A percentile compares a stretch with the other conserved stretches of the same genome.
phyloP scores from a whole-genome alignment of 1,140 invertebrate species.

The Diploscapter pachys region DNA sequence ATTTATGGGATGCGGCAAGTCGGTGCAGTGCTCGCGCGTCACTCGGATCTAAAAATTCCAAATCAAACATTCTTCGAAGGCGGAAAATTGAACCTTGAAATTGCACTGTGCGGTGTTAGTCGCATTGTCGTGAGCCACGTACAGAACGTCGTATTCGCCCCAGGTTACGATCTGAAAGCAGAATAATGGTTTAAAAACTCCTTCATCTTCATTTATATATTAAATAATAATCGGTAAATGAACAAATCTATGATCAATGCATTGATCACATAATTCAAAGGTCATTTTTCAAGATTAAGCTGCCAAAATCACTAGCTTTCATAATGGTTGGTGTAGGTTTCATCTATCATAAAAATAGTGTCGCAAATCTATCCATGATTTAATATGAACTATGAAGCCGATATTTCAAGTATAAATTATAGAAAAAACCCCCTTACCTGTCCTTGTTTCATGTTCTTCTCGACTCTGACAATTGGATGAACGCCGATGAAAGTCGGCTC shows the following conservation, averaged over 20 bases:
- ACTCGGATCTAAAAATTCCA: conserved; percentile 16
- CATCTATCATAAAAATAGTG: neutral
- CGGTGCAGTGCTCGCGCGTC: conserved; percentile 68
- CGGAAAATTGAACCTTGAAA: conserved; percentile 86
- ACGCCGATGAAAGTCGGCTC: conserved; percentile 82
- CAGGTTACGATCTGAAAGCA: conserved; percentile 64
- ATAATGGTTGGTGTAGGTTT: neutral
- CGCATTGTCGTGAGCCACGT: conserved; percentile 83
- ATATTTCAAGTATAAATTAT: too few species aligned
- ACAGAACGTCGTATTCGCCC: conserved; percentile 88
- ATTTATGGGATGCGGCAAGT: conserved; percentile 78
- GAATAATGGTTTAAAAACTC: too few species aligned
- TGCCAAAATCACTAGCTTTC: neutral
- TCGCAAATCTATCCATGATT: neutral
- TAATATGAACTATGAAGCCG: too few species aligned
- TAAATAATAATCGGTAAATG: too few species aligned
- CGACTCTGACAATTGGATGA: conserved; percentile 75
- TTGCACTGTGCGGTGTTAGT: conserved; percentile 85
- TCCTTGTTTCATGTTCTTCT: conserved; percentile 80
- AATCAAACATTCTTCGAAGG: conserved; percentile 60
- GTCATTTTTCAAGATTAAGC: too few species aligned
- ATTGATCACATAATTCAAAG: too few species aligned
- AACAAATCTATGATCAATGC: too few species aligned
- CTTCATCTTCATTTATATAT: too few species aligned
- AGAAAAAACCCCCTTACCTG: conserved; percentile 66